Evolutionary conservation across 2,113 vertebrate species (phyloP), one percentile per base, ranked within the genome.

Genomic region (Hippocampus comes): DNA sequence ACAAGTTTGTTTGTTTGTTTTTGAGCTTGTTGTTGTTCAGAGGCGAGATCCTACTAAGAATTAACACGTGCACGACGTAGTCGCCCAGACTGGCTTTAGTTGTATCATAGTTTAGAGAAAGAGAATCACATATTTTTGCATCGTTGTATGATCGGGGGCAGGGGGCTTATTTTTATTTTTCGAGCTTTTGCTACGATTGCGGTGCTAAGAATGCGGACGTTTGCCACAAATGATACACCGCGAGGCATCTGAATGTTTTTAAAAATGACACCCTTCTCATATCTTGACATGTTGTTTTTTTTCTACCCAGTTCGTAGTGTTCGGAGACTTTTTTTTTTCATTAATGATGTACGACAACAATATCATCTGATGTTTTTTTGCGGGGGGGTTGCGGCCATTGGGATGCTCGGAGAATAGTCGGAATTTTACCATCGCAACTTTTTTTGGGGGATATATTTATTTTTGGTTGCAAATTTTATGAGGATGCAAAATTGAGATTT

Each of bases 101-200:
- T 89, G 84, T 88, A 88, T 78, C 78, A 79, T 90, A 91, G 85
- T 87, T 81, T 82, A 81, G 83, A 85, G 82, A 82, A 82, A 86
- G 78, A 90, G 84, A 89, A 87, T 75, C 76, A 86, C 86, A 86
- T 90, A 90, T 91, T 91, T 91, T 91, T 89, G 80, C 89, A 88
- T 89, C 82, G 75, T 88, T 76, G 63, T 81, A 83, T 76, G 80
- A 80, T 70, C 75, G 82, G 84, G 77, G 84, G 67, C 49, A 2
- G 55, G 53, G 71, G 10, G 72, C 76, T 60, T 60, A 8, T 30
- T 60, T 9, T 17, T 30, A 18, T 15, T 25, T 76, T 60, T 59
- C 61, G 78, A 71, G 83, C 82, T 84, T 63, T 78, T 77, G 67
- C 63, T 78, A 63, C 71, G 5, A 25, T 48, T 1, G 63, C 41